Base-by-base conservation (phyloP, 2,113 vertebrate species). In the Sebastes schlegelii region DNA sequence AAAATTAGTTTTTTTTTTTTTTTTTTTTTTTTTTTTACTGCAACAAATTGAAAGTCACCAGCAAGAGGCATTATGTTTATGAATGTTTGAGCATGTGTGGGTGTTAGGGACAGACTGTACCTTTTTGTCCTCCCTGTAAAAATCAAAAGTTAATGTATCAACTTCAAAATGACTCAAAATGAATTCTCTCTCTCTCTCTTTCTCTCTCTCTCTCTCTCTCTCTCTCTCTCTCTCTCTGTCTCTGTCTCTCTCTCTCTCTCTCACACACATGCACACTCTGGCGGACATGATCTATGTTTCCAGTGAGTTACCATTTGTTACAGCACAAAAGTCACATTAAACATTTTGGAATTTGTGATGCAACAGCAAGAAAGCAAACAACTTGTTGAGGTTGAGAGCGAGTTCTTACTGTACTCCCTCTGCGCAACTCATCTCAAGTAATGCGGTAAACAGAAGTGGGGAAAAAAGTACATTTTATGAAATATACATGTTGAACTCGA, bases 361-460 rank as follows among this genome's bases (percentile, higher is more conserved):
- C 84, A 90, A 91, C 21, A 61, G 66, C 65, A 76, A 64, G 88
- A 91, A 93, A 91, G 80, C 77, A 87, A 86, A 89, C 63, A 86
- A 68, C 82, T 76, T 79, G 60, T 77, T 49, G 45, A 57, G 54
- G 21, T 80, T 34, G 54, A 51, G 40, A 73, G 69, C 43, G 40
- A 67, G 55, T 2, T 74, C 8, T 42, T 52, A 51, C 17, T 77
- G 34, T 34, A 34, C 34, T 4, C 34, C 34, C 52, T 65, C 46
- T 76, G 13, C 66, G 21, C 46, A 68, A 74, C 57, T 66, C 60
- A 51, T 23, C 73, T 62, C 16, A 65, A 74, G 23, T 51, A 54
- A 72, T 61, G 34, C 58, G 40, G 72, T 73, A 34, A 83, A 76
- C 11, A 64, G 40, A 17, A 14, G 43, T 69, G 42, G 9, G 43